Base-by-base conservation (phyloP, 2,113 vertebrate species). In the Chrysemys picta region DNA sequence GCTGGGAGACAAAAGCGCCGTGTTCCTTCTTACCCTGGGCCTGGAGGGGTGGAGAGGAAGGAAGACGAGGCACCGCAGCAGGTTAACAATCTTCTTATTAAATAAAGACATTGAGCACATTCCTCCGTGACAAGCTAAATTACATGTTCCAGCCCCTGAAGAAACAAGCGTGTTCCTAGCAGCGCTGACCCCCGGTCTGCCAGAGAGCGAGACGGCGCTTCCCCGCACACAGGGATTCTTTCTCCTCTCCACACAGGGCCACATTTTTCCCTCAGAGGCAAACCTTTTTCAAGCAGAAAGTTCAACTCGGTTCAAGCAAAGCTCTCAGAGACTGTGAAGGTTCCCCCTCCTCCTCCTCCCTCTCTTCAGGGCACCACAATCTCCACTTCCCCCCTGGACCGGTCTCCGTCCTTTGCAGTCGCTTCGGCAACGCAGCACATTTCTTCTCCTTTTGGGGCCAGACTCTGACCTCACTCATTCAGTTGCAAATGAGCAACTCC, bases 101-200 rank as follows among this genome's bases (percentile, higher is more conserved):
- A 94, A 92, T 65, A 45, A 88, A 91, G 92, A 96, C 93, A 92
- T 6, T 16, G 96, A 93, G 95, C 93, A 7, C 97, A 96, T 97
- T 97, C 96, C 97, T 96, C 94, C 6, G 2, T 92, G 96, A 96
- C 97, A 96, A 97, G 96, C 92, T 95, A 93, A 97, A 97, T 96
- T 94, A 97, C 96, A 92, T 11, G 54, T 10, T 95, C 90, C 92
- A 54, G 92, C 90, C 80, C 94, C 92, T 54, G 31, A 38, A 95
- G 93, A 91, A 94, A 57, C 89, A 54, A 96, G 95, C 3, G 94
- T 17, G 92, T 4, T 65, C 89, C 90, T 93, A 87, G 22, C 31
- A 1, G 76, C 31, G 38, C 89, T 95, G 97, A 95, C 95, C 94
- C 91, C 93, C 2, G 49, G 56, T 13, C 82, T 13, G 85, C 78